These are phyloP conservation scores for Rhynchomys soricoides DNA, from an alignment of 2,113 vertebrate species.

Conservation along the genomic window DNA sequence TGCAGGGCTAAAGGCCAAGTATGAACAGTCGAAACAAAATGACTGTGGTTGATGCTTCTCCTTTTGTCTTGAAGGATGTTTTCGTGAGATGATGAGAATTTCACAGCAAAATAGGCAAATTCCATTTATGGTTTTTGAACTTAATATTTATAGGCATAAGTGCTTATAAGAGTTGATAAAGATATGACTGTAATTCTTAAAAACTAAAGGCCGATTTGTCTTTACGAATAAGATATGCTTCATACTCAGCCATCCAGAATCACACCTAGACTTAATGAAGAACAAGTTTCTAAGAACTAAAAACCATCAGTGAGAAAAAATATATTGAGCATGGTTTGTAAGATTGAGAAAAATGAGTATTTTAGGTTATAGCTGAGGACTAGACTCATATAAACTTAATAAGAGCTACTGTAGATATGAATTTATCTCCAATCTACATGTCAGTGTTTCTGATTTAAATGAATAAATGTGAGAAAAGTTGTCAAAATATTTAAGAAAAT, in stretches of 20 bases:
- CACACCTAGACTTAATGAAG: conserved; percentile 44
- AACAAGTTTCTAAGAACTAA: neutral
- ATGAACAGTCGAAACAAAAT: neutral
- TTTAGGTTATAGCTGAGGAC: neutral
- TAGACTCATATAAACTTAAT: neutral
- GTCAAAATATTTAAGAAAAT: conserved; percentile 14
- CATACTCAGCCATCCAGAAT: neutral
- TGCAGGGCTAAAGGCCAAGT: neutral
- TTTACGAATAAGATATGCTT: conserved; percentile 14
- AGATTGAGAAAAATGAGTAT: conserved; percentile 32
- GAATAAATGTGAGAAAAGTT: neutral
- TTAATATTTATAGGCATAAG: neutral
- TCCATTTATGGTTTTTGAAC: neutral
- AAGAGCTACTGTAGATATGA: neutral
- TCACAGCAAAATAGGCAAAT: neutral
- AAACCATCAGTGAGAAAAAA: conserved; percentile 17
- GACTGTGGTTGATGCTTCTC: neutral
- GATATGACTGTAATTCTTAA: neutral
- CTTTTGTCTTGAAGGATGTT: conserved; percentile 1
- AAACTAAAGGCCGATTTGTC: neutral
- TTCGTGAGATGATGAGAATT: neutral
- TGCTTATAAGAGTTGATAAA: neutral
- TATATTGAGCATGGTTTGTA: neutral
- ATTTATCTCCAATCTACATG: neutral
- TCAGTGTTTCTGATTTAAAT: neutral